Percentiles rank a stretch among this genome's conserved stretches.
Conservation (phyloP, 1,140 invertebrate genomes). For the Glossosoma conforme region DNA sequence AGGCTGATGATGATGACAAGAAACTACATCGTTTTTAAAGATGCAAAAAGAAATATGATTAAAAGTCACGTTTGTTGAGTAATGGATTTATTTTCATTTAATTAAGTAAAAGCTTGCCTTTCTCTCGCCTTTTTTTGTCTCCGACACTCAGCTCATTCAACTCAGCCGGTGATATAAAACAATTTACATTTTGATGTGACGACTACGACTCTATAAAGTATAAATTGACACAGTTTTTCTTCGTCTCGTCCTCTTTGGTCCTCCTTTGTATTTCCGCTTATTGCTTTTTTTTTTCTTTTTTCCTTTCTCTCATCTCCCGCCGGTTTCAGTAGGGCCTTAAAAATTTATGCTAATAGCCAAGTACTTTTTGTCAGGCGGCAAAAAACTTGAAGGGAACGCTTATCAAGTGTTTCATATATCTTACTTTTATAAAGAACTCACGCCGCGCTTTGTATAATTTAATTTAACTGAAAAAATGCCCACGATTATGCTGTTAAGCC, state of each 20-base stretch:
- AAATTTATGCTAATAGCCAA: slow-evolving; percentile 17
- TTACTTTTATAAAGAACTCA: no score
- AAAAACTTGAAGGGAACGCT: neutral
- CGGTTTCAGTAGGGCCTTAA: slow-evolving; percentile 12
- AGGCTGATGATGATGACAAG: no score
- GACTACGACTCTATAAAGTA: slow-evolving; percentile 28
- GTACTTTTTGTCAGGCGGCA: slow-evolving; percentile 10
- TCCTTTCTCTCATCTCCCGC: slow-evolving; percentile 14
- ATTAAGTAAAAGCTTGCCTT: no score
- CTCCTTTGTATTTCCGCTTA: slow-evolving; percentile 7
- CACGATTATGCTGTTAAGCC: no score
- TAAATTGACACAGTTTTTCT: slow-evolving; percentile 32
- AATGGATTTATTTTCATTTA: no score
- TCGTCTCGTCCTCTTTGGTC: slow-evolving; percentile 14
- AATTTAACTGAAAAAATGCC: no score
- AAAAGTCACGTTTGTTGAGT: no score
- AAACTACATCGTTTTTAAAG: no score
- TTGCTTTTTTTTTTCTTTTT: slow-evolving; percentile 16
- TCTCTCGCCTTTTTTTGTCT: no score
- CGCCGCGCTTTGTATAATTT: no score
- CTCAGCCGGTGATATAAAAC: slow-evolving; percentile 21
- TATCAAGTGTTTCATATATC: neutral
- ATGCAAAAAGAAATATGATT: no score
- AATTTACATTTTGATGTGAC: slow-evolving; percentile 31
- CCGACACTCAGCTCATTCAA: neutral